Conservation (phyloP, 2,888 invertebrate species). For the Trichacis sp. region DNA sequence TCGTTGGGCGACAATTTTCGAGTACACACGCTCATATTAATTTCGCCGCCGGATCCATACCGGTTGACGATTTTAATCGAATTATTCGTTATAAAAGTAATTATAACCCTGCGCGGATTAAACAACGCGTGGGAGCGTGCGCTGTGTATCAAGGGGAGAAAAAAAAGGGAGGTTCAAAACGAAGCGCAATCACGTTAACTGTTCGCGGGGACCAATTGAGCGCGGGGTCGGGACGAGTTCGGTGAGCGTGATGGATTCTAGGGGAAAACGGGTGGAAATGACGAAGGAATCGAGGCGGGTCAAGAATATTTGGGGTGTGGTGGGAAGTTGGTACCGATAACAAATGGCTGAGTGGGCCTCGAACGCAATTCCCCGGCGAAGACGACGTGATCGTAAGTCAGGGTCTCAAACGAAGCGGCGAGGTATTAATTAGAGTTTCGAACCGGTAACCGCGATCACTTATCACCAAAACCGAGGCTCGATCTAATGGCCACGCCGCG, state of each 20-base stretch:
- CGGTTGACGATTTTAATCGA: background rate
- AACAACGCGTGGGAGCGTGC: too few species aligned
- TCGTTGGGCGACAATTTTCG: background rate
- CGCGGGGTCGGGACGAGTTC: too few species aligned
- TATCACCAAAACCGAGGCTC: conserved; percentile 61
- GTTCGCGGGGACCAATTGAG: too few species aligned
- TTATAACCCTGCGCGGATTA: too few species aligned
- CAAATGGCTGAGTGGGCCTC: conserved; percentile 59
- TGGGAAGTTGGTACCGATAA: conserved; percentile 57
- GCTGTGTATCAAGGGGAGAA: too few species aligned
- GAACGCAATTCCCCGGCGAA: conserved; percentile 60
- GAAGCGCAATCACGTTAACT: too few species aligned
- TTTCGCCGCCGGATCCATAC: too few species aligned
- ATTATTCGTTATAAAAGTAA: background rate
- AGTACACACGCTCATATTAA: too few species aligned
- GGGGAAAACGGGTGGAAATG: conserved; percentile 4
- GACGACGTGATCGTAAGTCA: conserved; percentile 66
- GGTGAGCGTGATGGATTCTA: too few species aligned
- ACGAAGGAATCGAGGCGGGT: conserved; percentile 28
- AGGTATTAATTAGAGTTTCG: conserved; percentile 69
- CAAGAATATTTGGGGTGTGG: conserved; percentile 34
- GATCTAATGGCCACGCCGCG: conserved; percentile 40
- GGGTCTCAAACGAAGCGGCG: conserved; percentile 66
- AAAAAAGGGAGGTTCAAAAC: too few species aligned
- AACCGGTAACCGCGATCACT: conserved; percentile 65